phyloP scores from a whole-genome alignment of 2,797 vertebrate genomes.

The Otolemur crassicaudatus region DNA sequence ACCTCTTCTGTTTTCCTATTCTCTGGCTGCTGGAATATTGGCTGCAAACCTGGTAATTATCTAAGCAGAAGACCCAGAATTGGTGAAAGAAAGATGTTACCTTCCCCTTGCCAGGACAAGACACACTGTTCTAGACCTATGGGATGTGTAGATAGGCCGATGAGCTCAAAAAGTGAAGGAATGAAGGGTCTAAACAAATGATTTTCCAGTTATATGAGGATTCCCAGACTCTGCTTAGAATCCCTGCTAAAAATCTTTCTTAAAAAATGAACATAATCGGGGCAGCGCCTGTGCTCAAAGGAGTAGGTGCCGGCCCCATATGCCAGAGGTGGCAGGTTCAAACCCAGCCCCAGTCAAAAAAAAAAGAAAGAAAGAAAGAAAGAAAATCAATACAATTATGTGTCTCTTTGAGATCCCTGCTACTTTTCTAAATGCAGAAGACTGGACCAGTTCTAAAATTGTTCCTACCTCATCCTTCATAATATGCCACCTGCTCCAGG shows the following conservation, averaged over 20 bases:
- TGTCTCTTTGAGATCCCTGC: not conserved
- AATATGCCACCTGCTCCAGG: not conserved
- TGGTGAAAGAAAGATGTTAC: not conserved
- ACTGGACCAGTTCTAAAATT: not conserved
- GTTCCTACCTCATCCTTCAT: not conserved
- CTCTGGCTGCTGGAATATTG: not conserved
- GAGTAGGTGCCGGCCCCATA: too few relatives aligned
- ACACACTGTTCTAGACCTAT: not conserved
- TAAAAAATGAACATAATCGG: not conserved
- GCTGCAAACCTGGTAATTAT: not conserved
- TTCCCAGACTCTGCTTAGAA: not conserved
- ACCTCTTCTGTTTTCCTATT: not conserved
- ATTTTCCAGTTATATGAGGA: not conserved
- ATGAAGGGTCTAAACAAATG: not conserved
- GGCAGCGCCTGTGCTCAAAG: too few relatives aligned
- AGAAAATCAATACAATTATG: not conserved
- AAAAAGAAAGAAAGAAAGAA: too few relatives aligned
- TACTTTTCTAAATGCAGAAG: constrained; percentile 4
- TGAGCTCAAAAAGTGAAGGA: not conserved
- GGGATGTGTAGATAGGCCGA: rapidly evolving
- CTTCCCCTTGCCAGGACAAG: not conserved
- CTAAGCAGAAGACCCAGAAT: not conserved
- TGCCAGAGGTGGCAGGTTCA: too few relatives aligned
- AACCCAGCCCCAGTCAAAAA: too few relatives aligned
- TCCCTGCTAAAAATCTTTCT: not conserved